A percentile compares a stretch with the other conserved stretches of the same genome.
Conservation (phyloP, 2,113 vertebrate genomes). For the Mola mola region DNA sequence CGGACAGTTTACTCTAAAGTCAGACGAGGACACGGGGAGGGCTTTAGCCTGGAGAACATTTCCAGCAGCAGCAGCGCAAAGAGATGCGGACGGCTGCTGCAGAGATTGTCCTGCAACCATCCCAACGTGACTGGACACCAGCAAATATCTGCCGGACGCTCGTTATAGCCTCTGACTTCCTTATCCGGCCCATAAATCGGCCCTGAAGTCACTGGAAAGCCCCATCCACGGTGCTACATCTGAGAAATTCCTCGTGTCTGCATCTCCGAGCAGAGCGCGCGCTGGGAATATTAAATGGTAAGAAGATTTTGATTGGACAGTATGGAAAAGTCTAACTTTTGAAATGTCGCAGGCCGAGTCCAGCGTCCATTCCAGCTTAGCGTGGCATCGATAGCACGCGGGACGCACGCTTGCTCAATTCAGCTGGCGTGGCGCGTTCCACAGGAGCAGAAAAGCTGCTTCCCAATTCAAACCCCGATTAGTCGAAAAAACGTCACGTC, state of each 20-base stretch:
- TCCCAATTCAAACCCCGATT: constrained; percentile 69
- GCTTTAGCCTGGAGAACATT: constrained; percentile 28
- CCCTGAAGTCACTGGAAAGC: not conserved
- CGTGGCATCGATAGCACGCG: not conserved
- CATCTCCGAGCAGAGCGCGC: constrained; percentile 4
- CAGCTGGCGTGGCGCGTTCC: not conserved
- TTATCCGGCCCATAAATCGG: constrained; percentile 21
- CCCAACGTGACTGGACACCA: constrained; percentile 40
- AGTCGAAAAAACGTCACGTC: constrained; percentile 53
- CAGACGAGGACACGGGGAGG: constrained; percentile 22
- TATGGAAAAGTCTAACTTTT: not conserved
- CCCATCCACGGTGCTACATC: not conserved
- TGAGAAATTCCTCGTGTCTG: not conserved
- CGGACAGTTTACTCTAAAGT: constrained; percentile 22
- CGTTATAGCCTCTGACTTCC: constrained; percentile 32
- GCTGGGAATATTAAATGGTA: constrained; percentile 6
- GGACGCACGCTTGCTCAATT: constrained; percentile 13
- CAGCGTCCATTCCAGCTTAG: not conserved
- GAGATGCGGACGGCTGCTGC: constrained; percentile 11
- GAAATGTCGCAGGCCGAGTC: not conserved
- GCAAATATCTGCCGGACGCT: constrained; percentile 15
- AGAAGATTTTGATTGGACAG: constrained; percentile 7
- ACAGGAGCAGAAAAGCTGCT: constrained; percentile 57
- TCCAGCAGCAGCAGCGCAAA: constrained; percentile 34
- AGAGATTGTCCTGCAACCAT: constrained; percentile 33